phyloP scores from a whole-genome alignment of 2,797 vertebrate genomes.

The Luscinia megarhynchos region DNA sequence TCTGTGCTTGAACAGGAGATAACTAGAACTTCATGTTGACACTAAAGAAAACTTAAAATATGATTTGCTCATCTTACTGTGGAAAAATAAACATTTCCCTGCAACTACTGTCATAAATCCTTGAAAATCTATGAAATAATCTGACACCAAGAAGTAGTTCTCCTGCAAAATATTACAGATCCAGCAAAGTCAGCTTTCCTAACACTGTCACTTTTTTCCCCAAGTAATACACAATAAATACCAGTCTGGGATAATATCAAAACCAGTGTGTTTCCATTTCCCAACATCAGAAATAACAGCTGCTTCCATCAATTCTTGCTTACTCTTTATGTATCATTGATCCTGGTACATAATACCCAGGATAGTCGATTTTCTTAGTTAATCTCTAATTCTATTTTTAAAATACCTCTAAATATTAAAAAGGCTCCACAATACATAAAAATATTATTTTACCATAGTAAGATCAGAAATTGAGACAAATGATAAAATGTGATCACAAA shows the following conservation, averaged over 20 bases:
- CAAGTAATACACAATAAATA: background rate
- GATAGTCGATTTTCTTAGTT: background rate
- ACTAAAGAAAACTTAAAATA: slow-evolving; percentile 38
- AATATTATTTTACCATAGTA: background rate
- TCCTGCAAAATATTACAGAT: slow-evolving; percentile 28
- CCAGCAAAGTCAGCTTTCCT: slow-evolving; percentile 40
- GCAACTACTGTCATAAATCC: slow-evolving; percentile 38
- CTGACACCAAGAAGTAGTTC: slow-evolving; percentile 20
- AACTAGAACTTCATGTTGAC: slow-evolving; percentile 18
- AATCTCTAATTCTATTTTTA: background rate
- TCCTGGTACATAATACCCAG: background rate
- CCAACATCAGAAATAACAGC: background rate
- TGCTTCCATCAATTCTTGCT: background rate
- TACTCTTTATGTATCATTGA: background rate
- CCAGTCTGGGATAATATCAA: background rate
- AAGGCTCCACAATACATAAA: background rate
- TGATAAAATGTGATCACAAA: background rate
- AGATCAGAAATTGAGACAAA: background rate
- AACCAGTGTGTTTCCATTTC: background rate
- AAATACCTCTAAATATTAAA: background rate
- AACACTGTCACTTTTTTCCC: background rate
- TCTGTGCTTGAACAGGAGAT: background rate
- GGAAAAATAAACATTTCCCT: slow-evolving; percentile 40
- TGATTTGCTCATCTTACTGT: slow-evolving; percentile 8
- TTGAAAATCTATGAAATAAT: slow-evolving; percentile 16